These are phyloP conservation scores for Erebia epiphron DNA, from an alignment of 2,888 invertebrate species.

Conservation along the genomic window DNA sequence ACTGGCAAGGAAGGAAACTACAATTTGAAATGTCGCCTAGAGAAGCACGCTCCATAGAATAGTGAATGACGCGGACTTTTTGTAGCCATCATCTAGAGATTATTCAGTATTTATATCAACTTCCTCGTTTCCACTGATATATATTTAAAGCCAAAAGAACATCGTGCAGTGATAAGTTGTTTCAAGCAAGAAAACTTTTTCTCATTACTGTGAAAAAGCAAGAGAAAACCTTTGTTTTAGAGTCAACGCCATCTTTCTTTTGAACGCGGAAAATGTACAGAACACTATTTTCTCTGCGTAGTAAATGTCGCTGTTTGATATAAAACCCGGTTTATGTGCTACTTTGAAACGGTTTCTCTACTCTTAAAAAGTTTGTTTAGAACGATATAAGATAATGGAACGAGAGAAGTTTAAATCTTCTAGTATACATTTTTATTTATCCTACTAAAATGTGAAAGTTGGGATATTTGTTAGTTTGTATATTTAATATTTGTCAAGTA, in stretches of 20 bases:
- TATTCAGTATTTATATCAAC: background rate
- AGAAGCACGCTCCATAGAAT: no score
- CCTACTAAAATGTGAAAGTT: no score
- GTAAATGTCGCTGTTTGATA: conserved; percentile 17
- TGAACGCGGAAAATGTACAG: conserved; percentile 8
- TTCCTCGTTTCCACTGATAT: background rate
- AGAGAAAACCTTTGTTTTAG: conserved; percentile 27
- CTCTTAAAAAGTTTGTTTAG: background rate
- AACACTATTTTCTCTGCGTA: conserved; percentile 15
- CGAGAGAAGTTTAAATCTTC: background rate
- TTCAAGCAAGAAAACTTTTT: conserved; percentile 31
- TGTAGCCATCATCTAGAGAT: background rate
- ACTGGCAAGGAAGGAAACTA: no score
- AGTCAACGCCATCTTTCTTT: conserved; percentile 18
- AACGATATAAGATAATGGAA: background rate
- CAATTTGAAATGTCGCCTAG: no score
- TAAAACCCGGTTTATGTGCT: conserved; percentile 3
- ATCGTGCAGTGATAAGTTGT: conserved; percentile 24
- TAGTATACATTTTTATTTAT: background rate
- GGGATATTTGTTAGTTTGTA: no score
- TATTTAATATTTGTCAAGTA: no score
- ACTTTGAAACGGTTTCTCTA: background rate
- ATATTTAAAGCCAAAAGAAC: conserved; percentile 11
- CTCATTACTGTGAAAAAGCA: conserved; percentile 27
- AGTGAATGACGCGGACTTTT: no score